These are phyloP conservation scores for Balearica regulorum DNA, from an alignment of 2,797 vertebrate genomes.

Conservation along the genomic window DNA sequence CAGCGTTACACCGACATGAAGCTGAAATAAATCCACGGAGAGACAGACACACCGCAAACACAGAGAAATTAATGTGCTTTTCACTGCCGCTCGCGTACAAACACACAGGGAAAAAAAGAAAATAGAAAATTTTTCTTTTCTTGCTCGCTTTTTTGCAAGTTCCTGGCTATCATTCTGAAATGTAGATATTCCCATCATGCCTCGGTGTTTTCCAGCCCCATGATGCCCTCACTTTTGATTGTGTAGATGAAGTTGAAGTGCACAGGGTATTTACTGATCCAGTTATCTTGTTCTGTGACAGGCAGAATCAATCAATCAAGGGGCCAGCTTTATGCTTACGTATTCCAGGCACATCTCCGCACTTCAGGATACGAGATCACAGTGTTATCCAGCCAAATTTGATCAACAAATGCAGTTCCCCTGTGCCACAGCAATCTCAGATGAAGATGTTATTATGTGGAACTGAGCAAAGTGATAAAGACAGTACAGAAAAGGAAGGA, in stretches of 20 bases:
- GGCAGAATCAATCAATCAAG: constrained; percentile 96
- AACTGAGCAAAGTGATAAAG: constrained; percentile 92
- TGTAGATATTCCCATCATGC: constrained; percentile 80
- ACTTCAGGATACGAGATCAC: constrained; percentile 86
- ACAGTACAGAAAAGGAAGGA: constrained; percentile 74
- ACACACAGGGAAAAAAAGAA: constrained; percentile 49
- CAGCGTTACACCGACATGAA: background rate
- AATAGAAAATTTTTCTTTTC: background rate
- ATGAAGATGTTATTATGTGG: constrained; percentile 96
- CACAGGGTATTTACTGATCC: constrained; percentile 91
- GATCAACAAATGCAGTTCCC: constrained; percentile 94
- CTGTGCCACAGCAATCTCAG: constrained; percentile 90
- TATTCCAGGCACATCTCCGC: constrained; percentile 84
- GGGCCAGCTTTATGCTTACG: constrained; percentile 76
- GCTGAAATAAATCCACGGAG: constrained; percentile 29
- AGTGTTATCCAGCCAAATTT: constrained; percentile 91
- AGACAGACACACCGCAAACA: constrained; percentile 37
- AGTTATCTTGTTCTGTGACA: constrained; percentile 97
- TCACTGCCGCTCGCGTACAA: constrained; percentile 35
- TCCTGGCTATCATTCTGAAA: constrained; percentile 68
- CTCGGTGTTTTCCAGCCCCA: constrained; percentile 73
- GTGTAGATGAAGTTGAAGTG: constrained; percentile 81
- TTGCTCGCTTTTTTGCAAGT: constrained; percentile 16
- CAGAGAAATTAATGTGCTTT: constrained; percentile 62
- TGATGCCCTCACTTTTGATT: constrained; percentile 80